Base-by-base conservation (phyloP, 2,113 vertebrate genomes). In the Hippocampus barbouri region DNA sequence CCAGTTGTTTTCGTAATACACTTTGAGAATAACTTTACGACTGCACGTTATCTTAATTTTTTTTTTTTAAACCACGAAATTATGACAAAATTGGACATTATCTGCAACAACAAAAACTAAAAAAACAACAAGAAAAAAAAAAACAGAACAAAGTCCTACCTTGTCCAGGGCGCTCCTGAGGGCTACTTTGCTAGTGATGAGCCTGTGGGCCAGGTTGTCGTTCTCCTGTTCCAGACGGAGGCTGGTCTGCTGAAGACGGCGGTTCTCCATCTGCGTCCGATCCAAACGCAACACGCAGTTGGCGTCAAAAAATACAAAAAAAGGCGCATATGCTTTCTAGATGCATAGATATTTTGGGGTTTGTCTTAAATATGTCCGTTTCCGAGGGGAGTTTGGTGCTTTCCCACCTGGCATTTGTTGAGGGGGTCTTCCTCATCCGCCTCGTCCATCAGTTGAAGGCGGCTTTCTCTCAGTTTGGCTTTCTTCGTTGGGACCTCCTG, bases 141-240 rank as follows among this genome's bases (percentile, higher is more conserved):
- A 23, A 15, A 15, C 12, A 3, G 8, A 61, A 59, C 9, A 14
- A 27, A 3, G 23, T 30, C 30, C 18, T 1, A 98, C 97, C 94
- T 96, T 92, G 83, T 98, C 95, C 90, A 98, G 78, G 79, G 95
- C 93, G 34, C 91, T 96, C 84, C 95, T 92, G 84, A 98, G 91
- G 57, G 94, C 93, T 4, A 98, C 95, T 90, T 98, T 98, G 91
- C 95, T 95, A 69, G 91, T 94, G 45, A 98, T 95, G 10, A 98
- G 93, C 79, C 94, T 93, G 3, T 97, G 94, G 20, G 97, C 97
- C 20, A 98, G 92, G 88, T 93, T 94, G 47, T 98, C 97, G 0
- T 98, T 98, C 88, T 98, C 96, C 83, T 98, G 96, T 87, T 98
- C 96, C 91, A 98, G 85, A 69, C 95, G 92, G 88, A 96, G 93